phyloP scores from a whole-genome alignment of 2,888 invertebrate genomes.

The Lampropteryx suffumata region DNA sequence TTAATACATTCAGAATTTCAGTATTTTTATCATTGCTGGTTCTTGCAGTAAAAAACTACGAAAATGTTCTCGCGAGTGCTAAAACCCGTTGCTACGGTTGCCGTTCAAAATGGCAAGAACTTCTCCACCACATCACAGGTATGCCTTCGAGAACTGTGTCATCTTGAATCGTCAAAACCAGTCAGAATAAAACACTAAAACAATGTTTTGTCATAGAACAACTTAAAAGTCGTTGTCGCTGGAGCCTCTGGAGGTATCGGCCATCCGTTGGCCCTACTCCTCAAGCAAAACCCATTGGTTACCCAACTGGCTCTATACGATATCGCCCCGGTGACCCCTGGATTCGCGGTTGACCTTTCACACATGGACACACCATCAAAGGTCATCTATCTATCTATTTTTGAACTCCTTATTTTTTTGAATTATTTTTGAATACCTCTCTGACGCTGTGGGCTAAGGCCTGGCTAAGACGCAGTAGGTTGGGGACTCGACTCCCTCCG shows the following conservation, averaged over 20 bases:
- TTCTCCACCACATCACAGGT: constrained; percentile 84
- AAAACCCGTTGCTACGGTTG: constrained; percentile 77
- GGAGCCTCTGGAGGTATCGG: constrained; percentile 99
- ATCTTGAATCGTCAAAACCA: background rate
- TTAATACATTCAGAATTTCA: too few relatives aligned
- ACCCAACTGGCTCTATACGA: constrained; percentile 94
- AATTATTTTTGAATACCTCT: too few relatives aligned
- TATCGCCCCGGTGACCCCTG: constrained; percentile 93
- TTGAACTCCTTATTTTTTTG: too few relatives aligned
- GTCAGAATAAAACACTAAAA: background rate
- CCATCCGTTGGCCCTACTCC: constrained; percentile 95
- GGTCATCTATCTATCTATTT: too few relatives aligned
- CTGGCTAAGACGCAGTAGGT: too few relatives aligned
- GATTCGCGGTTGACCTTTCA: constrained; percentile 98
- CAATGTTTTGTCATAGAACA: constrained; percentile 79
- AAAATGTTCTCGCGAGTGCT: constrained; percentile 86
- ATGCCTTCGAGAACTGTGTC: too few relatives aligned
- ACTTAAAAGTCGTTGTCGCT: constrained; percentile 96
- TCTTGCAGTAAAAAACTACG: constrained; percentile 4
- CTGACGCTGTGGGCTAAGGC: too few relatives aligned
- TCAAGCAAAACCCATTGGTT: constrained; percentile 95
- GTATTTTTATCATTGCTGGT: too few relatives aligned
- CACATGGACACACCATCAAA: constrained; percentile 95
- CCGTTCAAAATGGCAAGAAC: constrained; percentile 81
- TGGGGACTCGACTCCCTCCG: too few relatives aligned